Base-by-base conservation (phyloP, 2,113 vertebrate species). In the Esox niger region DNA sequence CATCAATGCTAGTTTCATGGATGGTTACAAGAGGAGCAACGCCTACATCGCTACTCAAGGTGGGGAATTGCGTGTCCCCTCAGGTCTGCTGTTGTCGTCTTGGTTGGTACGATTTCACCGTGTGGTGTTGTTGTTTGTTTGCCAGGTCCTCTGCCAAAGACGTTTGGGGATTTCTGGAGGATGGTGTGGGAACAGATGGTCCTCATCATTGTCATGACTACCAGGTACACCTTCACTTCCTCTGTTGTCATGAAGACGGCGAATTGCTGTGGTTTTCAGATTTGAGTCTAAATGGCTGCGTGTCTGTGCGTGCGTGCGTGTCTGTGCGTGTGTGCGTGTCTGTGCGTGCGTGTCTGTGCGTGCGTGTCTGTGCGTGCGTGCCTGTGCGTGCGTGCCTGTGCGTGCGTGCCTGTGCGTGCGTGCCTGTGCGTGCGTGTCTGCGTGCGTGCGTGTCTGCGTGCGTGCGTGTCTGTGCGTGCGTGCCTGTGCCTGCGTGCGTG, bases 131-230 rank as follows among this genome's bases (percentile, higher is more conserved):
- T 49, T 23, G n/a, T 73, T 6, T 85, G 23, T 68, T 38, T 27
- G 29, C 71, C 67, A 93, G 91, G 91, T 80, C 91, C 91, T 77
- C 78, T 93, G 85, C 91, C 91, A 71, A 93, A 91, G 88, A 93
- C 91, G 0, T 93, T 90, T 76, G 87, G 71, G 57, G 91, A 93
- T 77, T 93, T 93, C 78, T 93, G 91, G 91, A 87, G 85, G 57
- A 91, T 93, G 91, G 90, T 93, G 58, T 93, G 91, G 91, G 91
- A 93, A 73, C 91, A 93, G 81, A 89, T 91, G 88, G 91, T 93
- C 76, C 87, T 92, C 75, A 89, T 93, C 63, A 91, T 93, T 17
- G 91, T 93, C 61, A 93, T 93, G 91, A 93, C 91, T 58, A 93
- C 91, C 74, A 90, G 91, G 91, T 93, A 69, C 87, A 4, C 32